Conservation (phyloP, 92 coral and sea anemone species). For the Bergia puertoricense region DNA sequence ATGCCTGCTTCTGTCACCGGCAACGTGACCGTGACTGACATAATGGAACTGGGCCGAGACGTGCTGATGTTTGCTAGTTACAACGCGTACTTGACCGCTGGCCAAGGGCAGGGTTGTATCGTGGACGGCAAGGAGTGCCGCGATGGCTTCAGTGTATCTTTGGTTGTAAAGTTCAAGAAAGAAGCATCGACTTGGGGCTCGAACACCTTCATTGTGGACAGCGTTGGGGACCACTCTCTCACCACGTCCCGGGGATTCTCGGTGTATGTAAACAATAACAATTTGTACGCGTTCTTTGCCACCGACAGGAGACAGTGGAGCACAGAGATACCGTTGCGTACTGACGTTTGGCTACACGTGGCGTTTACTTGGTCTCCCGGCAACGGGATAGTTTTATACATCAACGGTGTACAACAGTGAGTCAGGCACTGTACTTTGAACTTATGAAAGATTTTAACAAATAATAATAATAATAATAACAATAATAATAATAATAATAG, state of each 20-base stretch:
- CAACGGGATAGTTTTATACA: slow-evolving; percentile 55
- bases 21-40: slow-evolving; percentile 56
- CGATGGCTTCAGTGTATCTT: slow-evolving; percentile 72
- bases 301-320: slow-evolving; percentile 52
- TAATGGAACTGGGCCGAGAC: slow-evolving; percentile 53
- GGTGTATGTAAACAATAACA: slow-evolving; percentile 59
- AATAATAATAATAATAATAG: too few relatives aligned
- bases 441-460: neutral
- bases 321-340: slow-evolving; percentile 44
- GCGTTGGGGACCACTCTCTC: slow-evolving; percentile 56
- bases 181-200: slow-evolving; percentile 69
- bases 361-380: slow-evolving; percentile 75
- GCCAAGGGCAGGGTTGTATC: slow-evolving; percentile 61
- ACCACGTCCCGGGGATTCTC: slow-evolving; percentile 73
- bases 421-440: neutral
- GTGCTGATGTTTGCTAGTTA: slow-evolving; percentile 61
- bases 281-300: slow-evolving; percentile 62
- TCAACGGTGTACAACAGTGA: slow-evolving; percentile 70
- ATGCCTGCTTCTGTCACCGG: slow-evolving; percentile 67
- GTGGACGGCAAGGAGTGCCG: slow-evolving; percentile 65
- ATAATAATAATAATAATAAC: neutral
- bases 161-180: slow-evolving; percentile 73
- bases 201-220: slow-evolving; percentile 75
- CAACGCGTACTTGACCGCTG: slow-evolving; percentile 64
- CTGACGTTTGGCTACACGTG: slow-evolving; percentile 86